Conservation (phyloP, 30 jellyfish, hydroid and myxozoan genomes). For the Phacellophora camtschatica region DNA sequence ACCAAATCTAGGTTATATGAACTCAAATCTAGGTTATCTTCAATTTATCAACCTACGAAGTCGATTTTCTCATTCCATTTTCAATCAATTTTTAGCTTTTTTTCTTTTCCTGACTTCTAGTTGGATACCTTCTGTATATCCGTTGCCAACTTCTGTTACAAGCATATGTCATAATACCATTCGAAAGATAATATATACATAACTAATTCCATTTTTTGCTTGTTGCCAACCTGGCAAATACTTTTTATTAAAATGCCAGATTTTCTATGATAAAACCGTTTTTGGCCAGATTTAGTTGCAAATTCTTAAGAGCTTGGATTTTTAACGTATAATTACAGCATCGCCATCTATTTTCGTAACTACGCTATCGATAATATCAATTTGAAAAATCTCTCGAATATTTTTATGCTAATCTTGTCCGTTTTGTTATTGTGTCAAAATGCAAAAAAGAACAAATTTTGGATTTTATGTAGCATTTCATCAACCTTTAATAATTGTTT, state of each 20-base stretch:
- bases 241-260: background rate
- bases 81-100: no score
- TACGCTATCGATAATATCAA: background rate
- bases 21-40: no score
- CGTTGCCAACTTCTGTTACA: constrained; percentile 20
- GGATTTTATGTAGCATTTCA: background rate
- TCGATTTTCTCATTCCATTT: no score
- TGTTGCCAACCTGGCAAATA: constrained; percentile 27
- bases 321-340: no score
- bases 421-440: background rate
- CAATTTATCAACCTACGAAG: no score
- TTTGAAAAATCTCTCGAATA: background rate
- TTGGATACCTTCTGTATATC: constrained; percentile 11
- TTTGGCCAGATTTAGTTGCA: constrained; percentile 1
- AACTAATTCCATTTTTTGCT: background rate
- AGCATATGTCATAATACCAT: background rate
- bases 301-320: no score
- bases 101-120: no score
- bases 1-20: no score
- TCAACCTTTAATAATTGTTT: background rate
- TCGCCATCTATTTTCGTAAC: background rate
- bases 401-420: background rate
- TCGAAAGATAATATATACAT: background rate
- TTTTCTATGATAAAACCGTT: background rate
- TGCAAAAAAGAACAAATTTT: background rate